Percentiles rank a stretch among this genome's conserved stretches.
phyloP scores from a whole-genome alignment of 2,797 vertebrate genomes.

The Decapterus maruadsi region DNA sequence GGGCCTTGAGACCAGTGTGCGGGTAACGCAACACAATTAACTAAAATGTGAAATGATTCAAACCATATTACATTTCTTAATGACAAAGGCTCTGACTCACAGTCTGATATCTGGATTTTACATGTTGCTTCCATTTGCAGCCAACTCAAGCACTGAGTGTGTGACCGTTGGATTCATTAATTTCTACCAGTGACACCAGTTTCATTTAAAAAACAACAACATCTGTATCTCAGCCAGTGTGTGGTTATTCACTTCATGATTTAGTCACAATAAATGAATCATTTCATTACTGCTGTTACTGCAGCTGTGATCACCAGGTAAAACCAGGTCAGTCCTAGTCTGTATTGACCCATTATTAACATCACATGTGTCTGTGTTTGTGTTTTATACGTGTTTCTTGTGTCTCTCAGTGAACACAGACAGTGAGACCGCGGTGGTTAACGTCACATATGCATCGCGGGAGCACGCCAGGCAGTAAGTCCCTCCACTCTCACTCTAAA shows the following conservation, averaged over 20 bases:
- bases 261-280: neutral
- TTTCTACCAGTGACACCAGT: too few species aligned
- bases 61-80: neutral
- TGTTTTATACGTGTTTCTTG: conserved; percentile 1
- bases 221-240: too few species aligned
- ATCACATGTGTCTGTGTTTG: neutral
- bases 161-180: too few species aligned
- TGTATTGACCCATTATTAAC: neutral
- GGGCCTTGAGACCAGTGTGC: too few species aligned
- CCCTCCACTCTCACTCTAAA: neutral
- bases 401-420: conserved; percentile 92
- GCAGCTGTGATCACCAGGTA: neutral
- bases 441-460: conserved; percentile 93
- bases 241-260: neutral
- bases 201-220: too few species aligned
- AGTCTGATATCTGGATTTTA: neutral
- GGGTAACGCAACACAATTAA: neutral
- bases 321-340: neutral
- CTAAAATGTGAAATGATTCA: neutral
- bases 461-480: conserved; percentile 97
- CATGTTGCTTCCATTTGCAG: too few species aligned
- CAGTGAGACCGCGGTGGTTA: conserved; percentile 95
- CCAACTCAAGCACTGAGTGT: too few species aligned
- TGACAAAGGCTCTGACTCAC: too few species aligned
- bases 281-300: too few species aligned